Evolutionary conservation across 64 coral and sea anemone species (phyloP), one percentile per base, ranked within the genome.

Genomic region (Orbicella faveolata): DNA sequence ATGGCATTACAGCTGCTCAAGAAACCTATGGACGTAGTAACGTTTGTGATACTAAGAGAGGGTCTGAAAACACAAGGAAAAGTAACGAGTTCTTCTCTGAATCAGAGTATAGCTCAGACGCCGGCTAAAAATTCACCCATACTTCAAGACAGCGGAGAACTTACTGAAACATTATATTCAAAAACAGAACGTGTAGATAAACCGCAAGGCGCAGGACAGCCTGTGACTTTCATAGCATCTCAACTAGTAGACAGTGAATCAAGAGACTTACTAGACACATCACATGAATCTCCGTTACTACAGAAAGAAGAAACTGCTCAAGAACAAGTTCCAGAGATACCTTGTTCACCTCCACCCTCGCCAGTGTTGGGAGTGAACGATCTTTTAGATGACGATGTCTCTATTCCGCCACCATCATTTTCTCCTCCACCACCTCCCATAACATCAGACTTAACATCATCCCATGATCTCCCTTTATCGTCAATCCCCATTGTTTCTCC

Each of bases 1-100:
- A 94, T 78, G 79, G 92, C 95, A 36, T 90, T 97, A 21, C 95
- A 97, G 73, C 64, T 94, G 34, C 82, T 97, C 1, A 94, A 97
- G 79, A 97, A 97, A 88, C 95, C 95, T 26, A 76, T 73, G 54
- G 92, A 97, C 30, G 34, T 90, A 34, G 83, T 93, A 19, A 94
- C 89, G 17, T 88, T 97, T 83, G 89, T 97, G 37, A 76, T 94
- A 35, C 76, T 97, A 63, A 73, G 93, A 87, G 89, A 94, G 75
- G 78, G 65, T 53, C 75, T 70, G 48, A 78, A 54, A 34, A 21
- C 73, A 10, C 36, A 79, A 26, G 37, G 21, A 17, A 53, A 70
- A 26, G 19, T 23, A 72, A 44, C 82, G 9, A 73, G 37, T 72
- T 11, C 12, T 15, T 16, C 11, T 52, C 44, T 48, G 44, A 53